Evolutionary conservation across 2,888 invertebrate genomes (phyloP), one percentile per base, ranked within the genome.

Genomic region (Catonia carolina): DNA sequence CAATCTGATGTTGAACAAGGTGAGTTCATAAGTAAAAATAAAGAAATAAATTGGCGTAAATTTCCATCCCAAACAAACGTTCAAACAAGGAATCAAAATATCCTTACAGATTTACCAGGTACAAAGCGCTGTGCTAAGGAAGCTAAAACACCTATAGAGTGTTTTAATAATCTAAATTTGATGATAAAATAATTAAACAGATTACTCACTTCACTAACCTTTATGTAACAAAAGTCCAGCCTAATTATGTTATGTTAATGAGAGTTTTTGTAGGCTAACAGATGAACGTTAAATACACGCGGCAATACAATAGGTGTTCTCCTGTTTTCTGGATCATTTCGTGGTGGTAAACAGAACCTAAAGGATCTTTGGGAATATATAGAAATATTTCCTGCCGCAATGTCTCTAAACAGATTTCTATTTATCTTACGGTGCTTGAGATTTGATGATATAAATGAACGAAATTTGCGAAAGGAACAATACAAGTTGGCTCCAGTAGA

Each of bases 141-240:
- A 15, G 41, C 15, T 41, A 41, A 41, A 41, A 41, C 41, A 41
- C n/a, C 8, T 41, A 15, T 41, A 8, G 41, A 41, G 3, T 41
- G 41, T 41, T 41, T 41, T 15, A 41, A 41, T 6, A 2, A 15
- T 6, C 2, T 3, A 37, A 37, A n/a, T n/a, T 15, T 41, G 14
- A 14, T 41, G 41, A 41, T 41, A 17, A 12, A 8, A 41, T 41
- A 41, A 41, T 12, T 18, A 41, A 14, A 41, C 37, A 37, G 37
- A 5, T 41, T 2, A 41, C 41, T 15, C 10, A 41, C 6, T 41
- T 41, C 17, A 41, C 15, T 41, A 41, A 41, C 41, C n/a, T 50
- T 31, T 50, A 50, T 33, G 35, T 50, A 50, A 50, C 15, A 35
- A 48, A 31, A 50, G 33, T 50, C 10, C 33, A 33, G 50, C 50